Percentiles rank a stretch among this genome's conserved stretches.
Conservation (phyloP, 2,888 invertebrate species). For the Aleiodes alternator region DNA sequence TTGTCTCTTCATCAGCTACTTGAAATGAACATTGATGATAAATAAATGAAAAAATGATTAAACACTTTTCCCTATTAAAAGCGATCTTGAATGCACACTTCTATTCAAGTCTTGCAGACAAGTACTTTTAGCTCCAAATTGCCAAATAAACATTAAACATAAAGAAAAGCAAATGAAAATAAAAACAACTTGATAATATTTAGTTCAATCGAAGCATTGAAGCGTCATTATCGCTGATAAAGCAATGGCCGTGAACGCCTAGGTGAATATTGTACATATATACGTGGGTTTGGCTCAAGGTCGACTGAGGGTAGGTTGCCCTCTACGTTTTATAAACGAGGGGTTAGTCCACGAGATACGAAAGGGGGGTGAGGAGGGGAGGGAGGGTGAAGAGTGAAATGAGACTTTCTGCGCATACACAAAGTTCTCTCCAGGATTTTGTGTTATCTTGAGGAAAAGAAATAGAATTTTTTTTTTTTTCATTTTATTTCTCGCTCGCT, state of each 20-base stretch:
- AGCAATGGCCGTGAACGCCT: neutral
- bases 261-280: neutral
- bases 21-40: too few species aligned
- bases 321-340: slow-evolving; percentile 3
- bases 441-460: neutral
- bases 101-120: too few species aligned
- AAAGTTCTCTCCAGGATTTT: neutral
- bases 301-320: slow-evolving; percentile 27
- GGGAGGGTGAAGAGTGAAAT: slow-evolving; percentile 5
- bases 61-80: too few species aligned
- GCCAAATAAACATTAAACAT: too few species aligned
- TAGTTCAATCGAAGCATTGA: neutral
- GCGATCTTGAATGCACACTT: too few species aligned
- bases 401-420: slow-evolving; percentile 17
- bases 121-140: too few species aligned
- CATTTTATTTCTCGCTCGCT: slow-evolving; percentile 37
- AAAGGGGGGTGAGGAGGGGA: neutral
- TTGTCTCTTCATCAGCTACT: too few species aligned
- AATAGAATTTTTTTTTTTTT: neutral
- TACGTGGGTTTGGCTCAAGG: slow-evolving; percentile 26
- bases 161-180: too few species aligned
- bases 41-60: too few species aligned
- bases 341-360: slow-evolving; percentile 2
- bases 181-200: too few species aligned
- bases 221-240: neutral